Evolutionary conservation across 1,140 invertebrate genomes (phyloP).

Genomic region (Drosophila ambigua): DNA sequence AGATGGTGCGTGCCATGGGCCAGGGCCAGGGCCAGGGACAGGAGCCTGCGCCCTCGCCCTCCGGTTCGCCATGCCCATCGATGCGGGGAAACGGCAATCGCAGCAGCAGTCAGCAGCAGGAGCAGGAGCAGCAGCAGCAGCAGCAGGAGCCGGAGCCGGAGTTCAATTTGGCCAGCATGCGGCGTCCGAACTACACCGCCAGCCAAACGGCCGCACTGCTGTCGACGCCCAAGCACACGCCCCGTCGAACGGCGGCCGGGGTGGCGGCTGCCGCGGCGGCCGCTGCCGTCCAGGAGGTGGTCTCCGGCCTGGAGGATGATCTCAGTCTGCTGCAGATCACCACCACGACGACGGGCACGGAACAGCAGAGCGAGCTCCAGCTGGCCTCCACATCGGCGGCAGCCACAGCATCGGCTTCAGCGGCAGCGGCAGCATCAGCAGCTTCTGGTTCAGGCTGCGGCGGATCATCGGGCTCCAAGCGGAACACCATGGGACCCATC

Average conservation of each 20-base stretch:
- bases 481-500: constrained; percentile 68
- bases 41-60: constrained; percentile 79
- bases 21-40: constrained; percentile 85
- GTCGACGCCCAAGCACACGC: constrained; percentile 78
- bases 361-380: constrained; percentile 64
- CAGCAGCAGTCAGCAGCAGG: constrained; percentile 84
- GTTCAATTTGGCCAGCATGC: constrained; percentile 68
- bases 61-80: too few relatives aligned
- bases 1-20: constrained; percentile 90
- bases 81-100: constrained; percentile 84
- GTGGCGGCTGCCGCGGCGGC: not conserved
- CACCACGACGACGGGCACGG: constrained; percentile 63
- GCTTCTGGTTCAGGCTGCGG: not conserved
- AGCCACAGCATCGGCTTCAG: not conserved
- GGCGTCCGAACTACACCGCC: constrained; percentile 71
- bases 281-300: constrained; percentile 15
- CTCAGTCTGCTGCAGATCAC: constrained; percentile 72
- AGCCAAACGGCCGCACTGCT: constrained; percentile 75
- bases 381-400: constrained; percentile 53
- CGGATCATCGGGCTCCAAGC: constrained; percentile 12
- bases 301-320: constrained; percentile 65
- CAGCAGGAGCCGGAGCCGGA: constrained; percentile 17
- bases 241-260: constrained; percentile 32
- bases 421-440: not conserved
- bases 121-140: constrained; percentile 66